Percentiles rank a stretch among this genome's conserved stretches.
Conservation (phyloP, 2,797 vertebrate genomes). For the Tauraco hartlaubi region DNA sequence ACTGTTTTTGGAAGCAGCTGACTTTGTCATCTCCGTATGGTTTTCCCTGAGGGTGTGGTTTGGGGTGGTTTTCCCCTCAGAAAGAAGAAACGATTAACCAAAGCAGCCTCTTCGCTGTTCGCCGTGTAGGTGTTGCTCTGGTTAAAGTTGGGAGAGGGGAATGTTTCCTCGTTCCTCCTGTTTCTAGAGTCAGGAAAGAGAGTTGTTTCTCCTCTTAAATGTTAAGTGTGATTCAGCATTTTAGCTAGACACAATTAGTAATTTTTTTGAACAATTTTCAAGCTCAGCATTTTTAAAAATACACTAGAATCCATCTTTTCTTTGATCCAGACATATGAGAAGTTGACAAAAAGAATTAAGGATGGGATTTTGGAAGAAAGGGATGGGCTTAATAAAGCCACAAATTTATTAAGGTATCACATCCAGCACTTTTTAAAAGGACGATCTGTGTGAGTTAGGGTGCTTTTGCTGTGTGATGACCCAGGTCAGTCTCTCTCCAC, state of each 20-base stretch:
- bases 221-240: background rate
- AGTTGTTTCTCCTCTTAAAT: background rate
- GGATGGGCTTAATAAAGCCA: background rate
- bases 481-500: background rate
- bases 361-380: background rate
- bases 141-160: background rate
- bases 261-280: background rate
- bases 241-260: constrained; percentile 13
- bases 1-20: background rate
- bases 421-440: background rate
- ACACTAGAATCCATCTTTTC: constrained; percentile 25
- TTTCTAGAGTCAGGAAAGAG: background rate
- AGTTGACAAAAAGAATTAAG: background rate
- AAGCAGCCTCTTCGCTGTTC: background rate
- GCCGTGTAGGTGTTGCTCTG: background rate
- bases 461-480: background rate
- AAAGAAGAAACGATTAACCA: background rate
- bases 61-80: background rate
- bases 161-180: background rate
- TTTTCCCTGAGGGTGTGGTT: background rate
- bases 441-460: background rate
- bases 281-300: constrained; percentile 42
- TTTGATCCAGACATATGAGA: constrained; percentile 14
- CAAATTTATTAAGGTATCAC: background rate
- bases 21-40: fast-evolving